These are phyloP conservation scores for Pentalonia nigronervosa DNA, from an alignment of 1,140 invertebrate genomes.

Conservation along the genomic window DNA sequence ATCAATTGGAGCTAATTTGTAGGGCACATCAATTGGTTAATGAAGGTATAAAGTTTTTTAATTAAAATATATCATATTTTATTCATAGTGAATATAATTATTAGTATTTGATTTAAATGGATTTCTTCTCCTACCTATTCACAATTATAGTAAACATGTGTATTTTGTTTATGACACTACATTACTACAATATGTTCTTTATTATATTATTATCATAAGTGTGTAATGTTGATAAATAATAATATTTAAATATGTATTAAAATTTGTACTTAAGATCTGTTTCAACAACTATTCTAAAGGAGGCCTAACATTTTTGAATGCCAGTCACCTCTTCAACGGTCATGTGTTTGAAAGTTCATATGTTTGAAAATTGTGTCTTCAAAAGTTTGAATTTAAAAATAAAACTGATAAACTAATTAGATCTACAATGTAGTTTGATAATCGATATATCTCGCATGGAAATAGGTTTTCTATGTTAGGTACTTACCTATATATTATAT, in stretches of 20 bases:
- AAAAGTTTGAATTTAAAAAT: too few relatives aligned
- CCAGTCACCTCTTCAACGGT: too few relatives aligned
- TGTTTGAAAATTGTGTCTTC: too few relatives aligned
- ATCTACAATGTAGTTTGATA: too few relatives aligned
- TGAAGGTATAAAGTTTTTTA: conserved; percentile 74
- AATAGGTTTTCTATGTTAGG: too few relatives aligned
- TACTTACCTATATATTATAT: too few relatives aligned
- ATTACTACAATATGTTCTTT: neutral
- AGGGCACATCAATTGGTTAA: conserved; percentile 96
- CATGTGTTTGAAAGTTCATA: too few relatives aligned
- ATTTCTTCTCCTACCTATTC: neutral
- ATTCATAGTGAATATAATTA: neutral
- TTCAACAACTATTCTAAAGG: neutral
- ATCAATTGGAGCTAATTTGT: conserved; percentile 89
- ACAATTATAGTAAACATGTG: neutral
- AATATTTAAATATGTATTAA: neutral
- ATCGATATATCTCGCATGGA: too few relatives aligned
- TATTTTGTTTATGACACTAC: neutral
- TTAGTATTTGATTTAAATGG: neutral
- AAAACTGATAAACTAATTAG: too few relatives aligned
- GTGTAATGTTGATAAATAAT: neutral
- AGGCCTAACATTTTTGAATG: too few relatives aligned
- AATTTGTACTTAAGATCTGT: neutral
- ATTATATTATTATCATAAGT: neutral
- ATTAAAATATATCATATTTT: neutral